Base-by-base conservation (phyloP, 1,140 invertebrate genomes). In the Plutomurus gul region DNA sequence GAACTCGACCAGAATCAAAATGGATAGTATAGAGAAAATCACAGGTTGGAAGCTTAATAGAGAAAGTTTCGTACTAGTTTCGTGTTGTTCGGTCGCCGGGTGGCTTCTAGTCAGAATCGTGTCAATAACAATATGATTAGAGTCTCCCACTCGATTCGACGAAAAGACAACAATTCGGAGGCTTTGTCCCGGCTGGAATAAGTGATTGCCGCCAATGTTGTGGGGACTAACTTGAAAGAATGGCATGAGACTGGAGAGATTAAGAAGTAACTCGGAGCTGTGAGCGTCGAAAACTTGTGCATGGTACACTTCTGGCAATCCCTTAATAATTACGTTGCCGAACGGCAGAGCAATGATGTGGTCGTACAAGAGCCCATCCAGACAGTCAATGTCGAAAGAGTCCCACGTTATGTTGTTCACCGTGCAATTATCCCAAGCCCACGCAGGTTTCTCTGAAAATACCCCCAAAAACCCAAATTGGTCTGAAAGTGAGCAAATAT, bases 211-310 rank as follows among this genome's bases (percentile, higher is more conserved):
- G 10, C 27, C 56, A 16, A 33, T 25, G 13, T 33, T 65, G 7
- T 65, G 56, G 10, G 56, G 27, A 65, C 56, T 65, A 7, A 65
- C 56, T 65, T 65, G 56, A 30, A 65, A 65, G 27, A 65, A 65
- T 13, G 56, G 56, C 56, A 65, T 65, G 56, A 65, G 56, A 5
- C 56, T 65, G 25, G 56, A 18, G 4, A 65, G 25, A 36, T 65
- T 65, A n/a, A 65, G 36, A 65, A 65, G 56, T 30, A 65, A 30
- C 30, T 65, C 56, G 30, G 56, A 65, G 56, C 56, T 65, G 27
- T 65, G 10, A 3, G 13, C 27, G 30, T 65, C 56, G 30, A 65
- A 65, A n/a, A 65, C 27, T 16, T 65, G 27, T 36, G 56, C 56
- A 36, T 18, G 18, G 56, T 65, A 65, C 30, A 33, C 16, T n/a